phyloP scores from a whole-genome alignment of 2,797 vertebrate species.

The Microctenopoma steveboyesi region DNA sequence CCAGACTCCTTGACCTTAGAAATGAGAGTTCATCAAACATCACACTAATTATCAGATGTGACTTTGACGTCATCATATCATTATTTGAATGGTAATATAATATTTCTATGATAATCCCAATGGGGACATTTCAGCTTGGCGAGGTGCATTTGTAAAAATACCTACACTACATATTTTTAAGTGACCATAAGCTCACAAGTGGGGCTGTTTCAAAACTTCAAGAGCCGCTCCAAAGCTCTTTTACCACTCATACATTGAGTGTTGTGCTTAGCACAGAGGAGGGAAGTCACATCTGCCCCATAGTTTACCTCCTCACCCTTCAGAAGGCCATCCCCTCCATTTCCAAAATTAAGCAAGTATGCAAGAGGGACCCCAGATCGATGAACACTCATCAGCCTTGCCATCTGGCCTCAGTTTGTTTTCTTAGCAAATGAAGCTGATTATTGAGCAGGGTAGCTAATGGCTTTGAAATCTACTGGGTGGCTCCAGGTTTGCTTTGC shows the following conservation, averaged over 20 bases:
- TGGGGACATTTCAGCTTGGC: conserved; percentile 1
- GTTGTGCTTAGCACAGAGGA: conserved; percentile 42
- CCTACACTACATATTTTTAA: conserved; percentile 9
- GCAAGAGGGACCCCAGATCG: conserved; percentile 79
- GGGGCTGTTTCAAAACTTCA: conserved; percentile 39
- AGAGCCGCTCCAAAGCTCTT: conserved; percentile 39
- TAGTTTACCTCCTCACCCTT: conserved; percentile 57
- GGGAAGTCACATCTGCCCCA: conserved; percentile 66
- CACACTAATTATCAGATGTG: conserved; percentile 52
- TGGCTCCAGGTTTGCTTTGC: conserved; percentile 65
- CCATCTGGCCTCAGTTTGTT: conserved; percentile 85
- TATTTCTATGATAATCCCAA: conserved; percentile 11
- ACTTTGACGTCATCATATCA: conserved; percentile 54
- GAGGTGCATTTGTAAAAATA: conserved; percentile 18
- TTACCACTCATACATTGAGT: conserved; percentile 46
- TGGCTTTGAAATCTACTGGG: conserved; percentile 71
- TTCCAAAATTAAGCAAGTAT: conserved; percentile 71
- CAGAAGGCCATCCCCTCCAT: conserved; percentile 63
- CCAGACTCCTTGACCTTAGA: conserved; percentile 50
- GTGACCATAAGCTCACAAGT: conserved; percentile 31
- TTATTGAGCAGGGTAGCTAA: conserved; percentile 79
- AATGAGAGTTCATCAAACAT: conserved; percentile 56
- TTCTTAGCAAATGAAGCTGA: conserved; percentile 83
- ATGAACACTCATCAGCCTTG: conserved; percentile 76
- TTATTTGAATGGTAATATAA: conserved; percentile 45